These are phyloP conservation scores for Actias luna DNA, from an alignment of 2,888 invertebrate species.

Conservation along the genomic window DNA sequence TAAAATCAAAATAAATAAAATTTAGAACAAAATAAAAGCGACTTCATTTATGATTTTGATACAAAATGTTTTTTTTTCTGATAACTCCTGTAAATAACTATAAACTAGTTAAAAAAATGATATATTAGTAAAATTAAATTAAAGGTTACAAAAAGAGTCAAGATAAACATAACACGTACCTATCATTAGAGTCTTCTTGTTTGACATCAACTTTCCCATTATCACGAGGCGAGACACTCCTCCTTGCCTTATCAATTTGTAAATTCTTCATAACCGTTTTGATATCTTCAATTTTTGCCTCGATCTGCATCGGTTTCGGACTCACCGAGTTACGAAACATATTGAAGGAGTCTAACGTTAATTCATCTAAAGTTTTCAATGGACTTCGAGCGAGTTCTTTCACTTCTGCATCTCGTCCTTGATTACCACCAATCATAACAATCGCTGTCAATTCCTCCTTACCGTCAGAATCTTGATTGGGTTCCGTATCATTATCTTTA, in stretches of 20 bases:
- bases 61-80: no score
- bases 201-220: conserved; percentile 67
- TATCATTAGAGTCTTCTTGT: conserved; percentile 79
- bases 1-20: no score
- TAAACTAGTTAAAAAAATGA: no score
- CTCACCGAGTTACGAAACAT: conserved; percentile 72
- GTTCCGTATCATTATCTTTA: conserved; percentile 45
- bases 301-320: conserved; percentile 68
- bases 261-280: conserved; percentile 74
- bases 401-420: conserved; percentile 44
- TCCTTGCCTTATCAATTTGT: conserved; percentile 60
- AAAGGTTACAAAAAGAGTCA: no score
- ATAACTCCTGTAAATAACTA: no score
- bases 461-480: conserved; percentile 65
- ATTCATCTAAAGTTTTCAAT: conserved; percentile 64
- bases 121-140: no score
- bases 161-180: conserved; percentile 43
- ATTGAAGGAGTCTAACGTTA: conserved; percentile 67
- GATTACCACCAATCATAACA: conserved; percentile 54
- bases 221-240: conserved; percentile 73
- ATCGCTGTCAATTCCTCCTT: conserved; percentile 63
- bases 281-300: conserved; percentile 73
- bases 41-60: no score
- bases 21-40: no score
- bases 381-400: conserved; percentile 64